Evolutionary conservation across 2,888 invertebrate genomes (phyloP), one percentile per base, ranked within the genome.

Genomic region (Oxyteleia sp.): DNA sequence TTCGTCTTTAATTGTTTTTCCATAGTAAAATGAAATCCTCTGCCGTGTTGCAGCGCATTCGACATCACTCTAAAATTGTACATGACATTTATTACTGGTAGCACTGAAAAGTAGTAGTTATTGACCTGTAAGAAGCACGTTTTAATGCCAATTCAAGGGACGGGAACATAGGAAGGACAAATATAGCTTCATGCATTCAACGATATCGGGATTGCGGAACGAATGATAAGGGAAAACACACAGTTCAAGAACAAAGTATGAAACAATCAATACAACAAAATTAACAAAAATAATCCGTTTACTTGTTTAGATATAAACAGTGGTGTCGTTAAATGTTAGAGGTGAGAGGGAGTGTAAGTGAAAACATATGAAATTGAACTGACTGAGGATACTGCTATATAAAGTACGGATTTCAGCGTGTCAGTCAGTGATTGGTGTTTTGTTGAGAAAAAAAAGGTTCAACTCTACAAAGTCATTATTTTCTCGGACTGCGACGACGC

Each of bases 91-190:
- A 71, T 82, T 64, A 82, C 55, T 75, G 45, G 69, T 45, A 82
- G 53, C 82, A 59, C 64, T 66, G 59, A 84, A 64, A 72, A 74
- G 72, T 59, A 74, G 53, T 63, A 64, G 64, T 74, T 72, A 84
- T 81, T 88, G 90, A 93, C 93, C 93, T 93, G 93, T 89, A 93
- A 93, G 91, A 93, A 93, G 88, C 87, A 92, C 81, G 89, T 87
- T 93, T 93, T 92, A 90, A 92, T 90, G 87, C 88, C 89, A 88
- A 82, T 74, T 69, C n/a, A 38, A 88, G 87, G 87, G 83, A 72
- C 71, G 82, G 87, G 84, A 84, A 53, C 45, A 71, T 59, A 41
- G 59, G 11, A 57, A 66, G 76, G 82, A 82, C 68, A 57, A n/a
- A n/a, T n/a, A n/a, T 8, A 38, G 29, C 26, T 13, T 51, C 51